These are phyloP conservation scores for Electrophaes corylata DNA, from an alignment of 2,888 invertebrate species.

Conservation along the genomic window DNA sequence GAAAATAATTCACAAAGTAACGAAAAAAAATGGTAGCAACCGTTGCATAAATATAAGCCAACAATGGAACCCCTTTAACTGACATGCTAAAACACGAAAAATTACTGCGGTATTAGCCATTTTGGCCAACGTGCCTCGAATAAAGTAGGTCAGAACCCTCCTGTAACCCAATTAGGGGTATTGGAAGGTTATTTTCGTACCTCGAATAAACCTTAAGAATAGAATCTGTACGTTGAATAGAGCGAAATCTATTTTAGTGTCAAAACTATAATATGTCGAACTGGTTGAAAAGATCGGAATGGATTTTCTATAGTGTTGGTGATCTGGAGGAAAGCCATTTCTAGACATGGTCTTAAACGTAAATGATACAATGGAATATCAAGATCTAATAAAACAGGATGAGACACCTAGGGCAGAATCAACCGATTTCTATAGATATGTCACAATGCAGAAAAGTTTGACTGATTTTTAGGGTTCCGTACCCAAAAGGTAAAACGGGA, in stretches of 20 bases:
- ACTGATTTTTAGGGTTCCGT: too few relatives aligned
- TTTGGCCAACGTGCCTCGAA: constrained; percentile 32
- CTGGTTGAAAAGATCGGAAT: background rate
- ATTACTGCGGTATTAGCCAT: constrained; percentile 18
- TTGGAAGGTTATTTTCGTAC: constrained; percentile 21
- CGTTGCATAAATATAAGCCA: background rate
- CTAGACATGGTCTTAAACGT: too few relatives aligned
- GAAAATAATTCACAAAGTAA: background rate
- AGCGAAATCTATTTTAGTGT: background rate
- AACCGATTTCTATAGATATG: too few relatives aligned
- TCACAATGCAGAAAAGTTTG: too few relatives aligned
- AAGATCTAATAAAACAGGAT: too few relatives aligned
- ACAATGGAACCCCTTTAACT: background rate
- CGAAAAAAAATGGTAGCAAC: background rate
- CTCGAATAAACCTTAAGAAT: background rate
- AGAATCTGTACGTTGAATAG: constrained; percentile 4
- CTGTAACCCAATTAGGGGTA: constrained; percentile 34
- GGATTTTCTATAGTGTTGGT: too few relatives aligned
- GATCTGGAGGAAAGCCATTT: too few relatives aligned
- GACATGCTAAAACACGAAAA: background rate
- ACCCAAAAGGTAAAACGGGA: too few relatives aligned
- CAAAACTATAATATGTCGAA: background rate
- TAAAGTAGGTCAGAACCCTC: constrained; percentile 43
- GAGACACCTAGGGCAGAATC: too few relatives aligned
- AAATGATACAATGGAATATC: too few relatives aligned